These are phyloP conservation scores for Pseudeuparius sepicola DNA, from an alignment of 2,888 invertebrate genomes.

Conservation along the genomic window DNA sequence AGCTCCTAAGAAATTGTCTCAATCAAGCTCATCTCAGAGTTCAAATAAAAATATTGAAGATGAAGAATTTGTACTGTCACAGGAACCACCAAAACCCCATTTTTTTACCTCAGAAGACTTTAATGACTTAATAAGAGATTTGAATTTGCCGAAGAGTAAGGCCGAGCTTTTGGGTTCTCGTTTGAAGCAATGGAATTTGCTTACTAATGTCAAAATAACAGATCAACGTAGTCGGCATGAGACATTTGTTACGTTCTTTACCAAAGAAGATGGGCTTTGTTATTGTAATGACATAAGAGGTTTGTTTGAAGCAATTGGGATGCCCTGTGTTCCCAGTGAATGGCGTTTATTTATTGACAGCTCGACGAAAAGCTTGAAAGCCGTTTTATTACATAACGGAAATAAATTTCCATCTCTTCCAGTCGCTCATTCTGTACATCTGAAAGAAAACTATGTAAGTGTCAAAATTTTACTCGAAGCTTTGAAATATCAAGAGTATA, in stretches of 20 bases:
- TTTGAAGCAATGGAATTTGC: slow-evolving; percentile 6
- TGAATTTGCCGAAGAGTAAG: slow-evolving; percentile 10
- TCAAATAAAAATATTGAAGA: slow-evolving; percentile 2
- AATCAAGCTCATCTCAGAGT: slow-evolving; percentile 8
- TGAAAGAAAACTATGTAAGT: slow-evolving; percentile 30
- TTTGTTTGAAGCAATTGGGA: slow-evolving; percentile 21
- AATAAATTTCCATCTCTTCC: slow-evolving; percentile 28
- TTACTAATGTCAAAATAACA: too few species aligned
- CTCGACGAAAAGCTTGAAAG: slow-evolving; percentile 18
- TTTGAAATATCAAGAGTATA: slow-evolving; percentile 27
- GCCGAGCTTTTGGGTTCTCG: slow-evolving; percentile 8
- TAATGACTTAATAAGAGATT: slow-evolving; percentile 8
- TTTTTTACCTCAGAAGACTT: slow-evolving; percentile 7
- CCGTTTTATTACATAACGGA: slow-evolving; percentile 24
- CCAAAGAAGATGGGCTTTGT: slow-evolving; percentile 21
- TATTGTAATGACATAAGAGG: slow-evolving; percentile 22
- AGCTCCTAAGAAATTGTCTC: slow-evolving; percentile 7
- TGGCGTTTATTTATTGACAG: slow-evolving; percentile 22
- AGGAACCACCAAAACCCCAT: slow-evolving; percentile 5
- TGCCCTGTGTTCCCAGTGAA: slow-evolving; percentile 17
- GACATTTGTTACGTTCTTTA: slow-evolving; percentile 18
- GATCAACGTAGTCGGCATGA: slow-evolving; percentile 13
- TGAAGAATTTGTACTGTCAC: slow-evolving; percentile 4
- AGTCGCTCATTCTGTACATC: slow-evolving; percentile 27
- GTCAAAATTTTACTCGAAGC: slow-evolving; percentile 24